Evolutionary conservation across 2,797 vertebrate genomes (phyloP), one percentile per base, ranked within the genome.

Genomic region (Spinus pinus): DNA sequence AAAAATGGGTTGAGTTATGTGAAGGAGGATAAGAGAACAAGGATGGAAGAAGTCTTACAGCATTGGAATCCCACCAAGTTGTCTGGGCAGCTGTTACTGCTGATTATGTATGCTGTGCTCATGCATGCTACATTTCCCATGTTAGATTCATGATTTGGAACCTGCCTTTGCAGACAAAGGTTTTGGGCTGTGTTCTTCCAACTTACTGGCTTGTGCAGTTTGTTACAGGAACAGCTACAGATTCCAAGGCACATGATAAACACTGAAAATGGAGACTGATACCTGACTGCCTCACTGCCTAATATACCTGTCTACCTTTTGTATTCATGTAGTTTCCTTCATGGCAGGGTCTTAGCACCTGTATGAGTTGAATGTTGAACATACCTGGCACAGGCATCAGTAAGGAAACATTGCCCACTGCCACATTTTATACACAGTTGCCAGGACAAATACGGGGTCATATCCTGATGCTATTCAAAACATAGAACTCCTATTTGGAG

Each of bases 81-180:
- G 71, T 79, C 95, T 94, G 94, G 95, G 73, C 95, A 97, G 94
- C 85, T 96, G 95, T 95, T 96, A 60, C 73, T 77, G 30, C 60
- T 96, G 91, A 95, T 96, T 94, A 94, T 90, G 87, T 94, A 94
- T 93, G 70, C 90, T 79, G 24, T 41, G 66, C 33, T 92, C 91
- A 90, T 82, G 94, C 88, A 80, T 91, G 57, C 71, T 93, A 44
- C 50, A 80, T 94, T 96, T 96, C 95, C 95, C 88, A 81, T 94
- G 88, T 94, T 85, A 91, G 67, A 92, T 90, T 56, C 69, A 47
- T 71, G 86, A 42, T 93, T 81, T 91, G 93, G 85, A 96, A 66
- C 80, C 93, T 88, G 93, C 30, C 67, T 58, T 54, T 77, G 77
- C 85, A 91, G 70, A 81, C 58, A 81, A 92, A 80, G 86, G 74